Evolutionary conservation across 2,888 invertebrate genomes (phyloP).

Genomic region (Dasysyrphus tricinctus): DNA sequence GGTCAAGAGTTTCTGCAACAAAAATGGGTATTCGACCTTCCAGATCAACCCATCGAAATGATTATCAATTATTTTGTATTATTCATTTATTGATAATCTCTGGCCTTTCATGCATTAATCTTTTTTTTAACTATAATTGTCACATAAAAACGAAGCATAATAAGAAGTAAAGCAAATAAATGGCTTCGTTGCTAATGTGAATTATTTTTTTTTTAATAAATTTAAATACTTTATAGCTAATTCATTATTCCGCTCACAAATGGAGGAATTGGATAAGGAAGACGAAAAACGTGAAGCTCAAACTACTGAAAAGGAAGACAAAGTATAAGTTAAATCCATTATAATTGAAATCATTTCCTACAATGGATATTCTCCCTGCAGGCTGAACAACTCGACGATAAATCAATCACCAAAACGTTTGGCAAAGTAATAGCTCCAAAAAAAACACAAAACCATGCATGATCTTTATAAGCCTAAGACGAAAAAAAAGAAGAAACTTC

Average conservation of each 20-base stretch:
- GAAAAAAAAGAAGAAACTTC: slow-evolving; percentile 84
- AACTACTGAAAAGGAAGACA: slow-evolving; percentile 52
- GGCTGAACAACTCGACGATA: slow-evolving; percentile 83
- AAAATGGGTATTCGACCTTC: background rate
- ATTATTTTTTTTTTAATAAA: too few relatives aligned
- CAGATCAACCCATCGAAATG: background rate
- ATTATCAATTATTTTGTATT: too few relatives aligned
- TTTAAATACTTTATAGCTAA: too few relatives aligned
- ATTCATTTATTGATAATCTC: too few relatives aligned
- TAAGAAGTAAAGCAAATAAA: too few relatives aligned
- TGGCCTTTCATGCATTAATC: too few relatives aligned
- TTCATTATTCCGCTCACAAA: slow-evolving; percentile 81
- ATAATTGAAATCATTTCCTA: background rate
- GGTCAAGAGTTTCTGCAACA: background rate
- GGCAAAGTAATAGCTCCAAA: slow-evolving; percentile 85
- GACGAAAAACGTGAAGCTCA: slow-evolving; percentile 77
- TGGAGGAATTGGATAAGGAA: slow-evolving; percentile 80
- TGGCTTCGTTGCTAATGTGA: too few relatives aligned
- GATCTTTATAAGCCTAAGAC: slow-evolving; percentile 85
- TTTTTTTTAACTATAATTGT: too few relatives aligned
- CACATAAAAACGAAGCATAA: too few relatives aligned
- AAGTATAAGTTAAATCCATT: background rate
- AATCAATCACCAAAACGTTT: slow-evolving; percentile 86
- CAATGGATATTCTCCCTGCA: slow-evolving; percentile 23
- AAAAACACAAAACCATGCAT: slow-evolving; percentile 84